Conservation (phyloP, 2,113 vertebrate genomes). For the Garra rufa region DNA sequence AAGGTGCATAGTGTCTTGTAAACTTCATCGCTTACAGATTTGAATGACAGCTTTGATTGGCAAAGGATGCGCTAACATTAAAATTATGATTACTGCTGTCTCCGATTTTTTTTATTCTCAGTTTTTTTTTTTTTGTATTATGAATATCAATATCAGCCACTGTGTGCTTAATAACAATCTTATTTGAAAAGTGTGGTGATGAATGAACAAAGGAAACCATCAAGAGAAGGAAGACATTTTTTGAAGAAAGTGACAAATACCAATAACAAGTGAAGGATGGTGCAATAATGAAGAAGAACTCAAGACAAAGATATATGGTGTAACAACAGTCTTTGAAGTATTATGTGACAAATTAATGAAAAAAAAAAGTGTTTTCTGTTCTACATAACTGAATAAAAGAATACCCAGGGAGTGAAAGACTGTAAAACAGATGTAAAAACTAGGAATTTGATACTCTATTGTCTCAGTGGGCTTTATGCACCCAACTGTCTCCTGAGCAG, state of each 20-base stretch:
- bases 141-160: constrained; percentile 1
- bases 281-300: constrained; percentile 4
- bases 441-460: constrained; percentile 23
- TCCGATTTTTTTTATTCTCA: background rate
- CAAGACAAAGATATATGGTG: constrained; percentile 3
- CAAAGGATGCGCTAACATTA: background rate
- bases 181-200: background rate
- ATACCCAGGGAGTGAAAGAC: background rate
- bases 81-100: background rate
- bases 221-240: background rate
- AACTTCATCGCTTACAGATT: background rate
- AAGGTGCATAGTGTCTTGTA: background rate
- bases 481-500: constrained; percentile 45
- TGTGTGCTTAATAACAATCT: constrained; percentile 4
- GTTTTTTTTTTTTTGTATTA: background rate
- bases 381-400: constrained; percentile 10
- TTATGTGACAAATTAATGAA: background rate
- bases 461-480: constrained; percentile 29
- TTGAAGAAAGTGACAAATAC: background rate
- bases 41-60: background rate
- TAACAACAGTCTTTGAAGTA: background rate
- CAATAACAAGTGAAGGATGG: background rate
- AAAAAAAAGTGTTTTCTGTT: background rate
- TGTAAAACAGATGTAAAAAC: constrained; percentile 26
- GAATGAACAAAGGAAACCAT: background rate